Percentiles rank a stretch among this genome's conserved stretches.
phyloP scores from a whole-genome alignment of 1,140 invertebrate species.

The Streblospio benedicti region DNA sequence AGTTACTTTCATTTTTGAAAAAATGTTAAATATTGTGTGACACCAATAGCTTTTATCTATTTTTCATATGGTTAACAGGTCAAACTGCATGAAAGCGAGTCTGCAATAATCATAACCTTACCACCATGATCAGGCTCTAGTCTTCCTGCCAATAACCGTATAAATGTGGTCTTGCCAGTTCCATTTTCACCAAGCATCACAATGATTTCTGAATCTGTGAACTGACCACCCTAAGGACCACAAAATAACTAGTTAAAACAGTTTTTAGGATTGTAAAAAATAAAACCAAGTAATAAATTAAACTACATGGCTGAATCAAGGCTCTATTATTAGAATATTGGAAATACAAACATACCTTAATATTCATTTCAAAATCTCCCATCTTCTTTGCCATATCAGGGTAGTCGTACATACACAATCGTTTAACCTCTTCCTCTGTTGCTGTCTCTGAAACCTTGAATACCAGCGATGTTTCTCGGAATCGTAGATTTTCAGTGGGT shows the following conservation, averaged over 20 bases:
- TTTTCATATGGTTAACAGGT: too few species aligned
- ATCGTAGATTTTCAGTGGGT: conserved; percentile 97
- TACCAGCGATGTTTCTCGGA: conserved; percentile 88
- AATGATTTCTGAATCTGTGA: conserved; percentile 98
- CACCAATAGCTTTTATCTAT: too few species aligned
- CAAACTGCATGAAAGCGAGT: not conserved
- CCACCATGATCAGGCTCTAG: conserved; percentile 81
- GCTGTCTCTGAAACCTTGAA: conserved; percentile 98
- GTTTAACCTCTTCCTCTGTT: conserved; percentile 91
- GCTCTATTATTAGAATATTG: not conserved
- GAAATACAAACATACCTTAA: too few species aligned
- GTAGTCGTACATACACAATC: conserved; percentile 93
- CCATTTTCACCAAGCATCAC: conserved; percentile 98
- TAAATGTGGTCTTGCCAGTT: conserved; percentile 99
- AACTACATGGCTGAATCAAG: not conserved
- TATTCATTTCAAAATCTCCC: conserved; percentile 46
- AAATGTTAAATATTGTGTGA: too few species aligned
- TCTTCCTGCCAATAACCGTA: conserved; percentile 94
- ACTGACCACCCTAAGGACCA: conserved; percentile 85
- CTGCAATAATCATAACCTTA: conserved; percentile 30
- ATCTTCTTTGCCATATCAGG: conserved; percentile 67
- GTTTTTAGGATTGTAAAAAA: too few species aligned
- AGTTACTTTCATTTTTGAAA: too few species aligned
- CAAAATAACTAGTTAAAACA: too few species aligned
- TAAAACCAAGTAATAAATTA: conserved; percentile 16